Evolutionary conservation across 2,797 vertebrate species (phyloP), one percentile per base, ranked within the genome.

Genomic region (Emydoidea blandingii): DNA sequence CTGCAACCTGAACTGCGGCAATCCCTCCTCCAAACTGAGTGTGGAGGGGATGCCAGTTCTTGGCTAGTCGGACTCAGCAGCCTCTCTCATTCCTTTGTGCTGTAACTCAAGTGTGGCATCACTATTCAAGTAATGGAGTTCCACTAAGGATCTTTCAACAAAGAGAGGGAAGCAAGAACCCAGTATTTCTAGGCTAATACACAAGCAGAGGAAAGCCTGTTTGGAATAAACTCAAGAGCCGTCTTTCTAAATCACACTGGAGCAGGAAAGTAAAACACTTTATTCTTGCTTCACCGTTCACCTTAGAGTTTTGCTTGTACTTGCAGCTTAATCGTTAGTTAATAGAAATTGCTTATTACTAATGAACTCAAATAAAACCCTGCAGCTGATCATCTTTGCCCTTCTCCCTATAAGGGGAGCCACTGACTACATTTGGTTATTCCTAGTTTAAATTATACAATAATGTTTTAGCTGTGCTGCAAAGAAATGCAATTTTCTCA

Each of bases 381-480:
- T 76, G 44, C 6, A 81, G 37, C 41, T 92, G 34, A 6, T 90
- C 80, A 91, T 7, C 31, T 80, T 95, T 85, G 37, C 29, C 2
- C 18, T 79, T 83, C 82, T 56, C 52, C 82, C 37, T 81, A 8
- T 6, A 89, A 80, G 59, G 74, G 93, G 82, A 25, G 54, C 56
- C 23, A 68, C 59, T 2, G 79, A 72, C 16, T 23, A 59, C 56
- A 83, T 52, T 83, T 80, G 92, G 65, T 37, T 87, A 41, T 56
- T 94, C 10, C 79, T 87, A 74, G 44, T 84, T 97, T 81, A 87
- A 95, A 37, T 10, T 4, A 88, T 50, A 90, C 27, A 89, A 47
- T 84, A 91, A 89, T 27, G 25, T 49, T 47, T 83, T 87, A 31
- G 65, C 23, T 8, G 10, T 76, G 23, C 82, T 84, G n/a, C 78